Evolutionary conservation across 2,113 vertebrate species (phyloP).

Genomic region (Cololabis saira): DNA sequence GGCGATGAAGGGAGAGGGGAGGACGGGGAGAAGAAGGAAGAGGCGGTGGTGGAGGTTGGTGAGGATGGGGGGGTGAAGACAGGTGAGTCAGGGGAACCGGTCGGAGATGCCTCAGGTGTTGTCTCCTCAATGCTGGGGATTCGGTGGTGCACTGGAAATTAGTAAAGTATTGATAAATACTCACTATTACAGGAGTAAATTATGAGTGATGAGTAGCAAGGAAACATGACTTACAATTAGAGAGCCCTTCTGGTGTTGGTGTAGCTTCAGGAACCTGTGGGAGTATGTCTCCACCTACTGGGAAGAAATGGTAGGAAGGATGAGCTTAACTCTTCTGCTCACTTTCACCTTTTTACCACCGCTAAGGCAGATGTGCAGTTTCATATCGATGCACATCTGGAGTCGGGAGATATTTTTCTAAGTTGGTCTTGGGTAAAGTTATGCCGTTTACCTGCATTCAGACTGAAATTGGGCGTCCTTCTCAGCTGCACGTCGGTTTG

Average conservation of each 20-base stretch:
- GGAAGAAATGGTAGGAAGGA: slow-evolving; percentile 4
- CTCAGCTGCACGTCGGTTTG: not conserved
- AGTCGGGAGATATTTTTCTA: not conserved
- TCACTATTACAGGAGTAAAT: not conserved
- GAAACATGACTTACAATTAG: slow-evolving; percentile 65
- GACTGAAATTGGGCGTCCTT: slow-evolving; percentile 58
- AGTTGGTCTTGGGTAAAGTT: too few relatives aligned
- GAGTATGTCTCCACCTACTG: slow-evolving; percentile 79
- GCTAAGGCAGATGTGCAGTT: too few relatives aligned
- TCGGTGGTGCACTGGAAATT: slow-evolving; percentile 65
- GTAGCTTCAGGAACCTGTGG: slow-evolving; percentile 64
- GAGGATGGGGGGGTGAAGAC: slow-evolving; percentile 27
- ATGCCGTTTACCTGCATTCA: slow-evolving; percentile 67
- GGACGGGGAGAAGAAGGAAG: not conserved
- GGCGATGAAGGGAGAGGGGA: slow-evolving; percentile 4
- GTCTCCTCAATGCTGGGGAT: slow-evolving; percentile 60
- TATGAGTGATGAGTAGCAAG: not conserved
- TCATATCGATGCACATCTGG: not conserved
- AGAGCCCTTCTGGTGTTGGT: slow-evolving; percentile 24
- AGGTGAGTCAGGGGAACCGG: slow-evolving; percentile 1
- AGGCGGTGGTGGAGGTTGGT: slow-evolving; percentile 5
- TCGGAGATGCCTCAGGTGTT: slow-evolving; percentile 32
- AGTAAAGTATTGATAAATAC: not conserved
- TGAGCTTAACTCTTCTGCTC: not conserved
- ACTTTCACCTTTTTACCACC: too few relatives aligned